Base-by-base conservation (phyloP, 2,797 vertebrate species). In the Gouania willdenowi region DNA sequence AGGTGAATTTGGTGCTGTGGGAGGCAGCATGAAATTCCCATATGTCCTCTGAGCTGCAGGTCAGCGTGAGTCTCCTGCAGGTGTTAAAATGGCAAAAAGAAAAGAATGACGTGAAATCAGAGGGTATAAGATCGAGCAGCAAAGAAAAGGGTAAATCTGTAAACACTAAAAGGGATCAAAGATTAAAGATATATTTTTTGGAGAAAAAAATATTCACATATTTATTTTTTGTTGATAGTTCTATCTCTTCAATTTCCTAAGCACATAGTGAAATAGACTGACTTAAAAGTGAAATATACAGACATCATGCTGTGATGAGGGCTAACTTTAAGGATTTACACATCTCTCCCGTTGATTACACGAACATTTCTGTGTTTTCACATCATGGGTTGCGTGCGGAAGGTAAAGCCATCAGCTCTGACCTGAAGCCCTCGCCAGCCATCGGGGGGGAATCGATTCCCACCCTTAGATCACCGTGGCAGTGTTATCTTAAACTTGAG, bases 1-100 rank as follows among this genome's bases (percentile, higher is more conserved):
- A 89, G 88, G 90, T 90, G 90, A 89, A 86, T 89, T 90, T 90
- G 88, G 89, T 90, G 86, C 86, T 76, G 89, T 84, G 86, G 86
- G 91, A 90, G 90, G 59, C 91, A 91, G 88, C 85, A 87, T 84
- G 91, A 92, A 93, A 94, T 95, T 93, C 91, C 91, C 94, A 95
- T 92, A 95, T 95, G 93, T 88, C 89, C 85, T 90, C 88, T 73
- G 82, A 92, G 82, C 74, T 80, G 83, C 84, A 90, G 91, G 92
- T 93, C 92, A 91, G 51, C 29, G 75, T 75, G 85, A 89, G 90
- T 67, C 41, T 49, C 41, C 88, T 91, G 88, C 91, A 88, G 88
- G 70, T 85, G 87, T 89, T 87, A 67, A 88, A 87, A 83, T 84
- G 86, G 42, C n/a, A n/a, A n/a, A n/a, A n/a, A n/a, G n/a, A n/a